Conservation (phyloP, 1,140 invertebrate species). For the Anastatus disparis region DNA sequence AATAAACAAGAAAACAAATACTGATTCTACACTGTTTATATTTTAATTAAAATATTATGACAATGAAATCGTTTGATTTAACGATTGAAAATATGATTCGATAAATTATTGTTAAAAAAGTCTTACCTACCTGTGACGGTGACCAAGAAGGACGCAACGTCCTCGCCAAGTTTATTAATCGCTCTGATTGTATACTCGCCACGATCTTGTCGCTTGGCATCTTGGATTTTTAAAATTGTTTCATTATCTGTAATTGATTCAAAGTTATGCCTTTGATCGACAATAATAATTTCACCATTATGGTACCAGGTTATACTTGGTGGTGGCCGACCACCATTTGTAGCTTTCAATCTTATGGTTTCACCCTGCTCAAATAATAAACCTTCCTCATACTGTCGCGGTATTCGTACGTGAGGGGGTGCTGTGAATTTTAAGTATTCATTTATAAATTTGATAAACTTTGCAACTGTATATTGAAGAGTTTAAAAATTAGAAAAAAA, state of each 20-base stretch:
- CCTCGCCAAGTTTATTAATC: conserved; percentile 84
- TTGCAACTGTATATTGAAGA: no score
- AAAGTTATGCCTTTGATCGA: conserved; percentile 75
- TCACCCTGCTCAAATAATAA: conserved; percentile 89
- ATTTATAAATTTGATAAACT: no score
- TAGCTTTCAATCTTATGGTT: conserved; percentile 87
- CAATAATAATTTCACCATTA: conserved; percentile 78
- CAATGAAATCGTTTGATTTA: no score
- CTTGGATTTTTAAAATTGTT: conserved; percentile 77
- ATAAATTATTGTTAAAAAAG: conserved; percentile 7
- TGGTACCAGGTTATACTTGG: conserved; percentile 88
- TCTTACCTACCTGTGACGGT: conserved; percentile 79
- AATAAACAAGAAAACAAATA: background rate
- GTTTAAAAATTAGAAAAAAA: no score
- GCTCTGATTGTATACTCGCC: conserved; percentile 88
- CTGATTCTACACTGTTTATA: background rate
- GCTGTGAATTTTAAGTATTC: conserved; percentile 65
- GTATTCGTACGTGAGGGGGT: conserved; percentile 80
- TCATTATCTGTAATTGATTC: conserved; percentile 74
- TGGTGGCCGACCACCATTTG: conserved; percentile 86
- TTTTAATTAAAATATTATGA: no score
- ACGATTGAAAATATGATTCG: background rate
- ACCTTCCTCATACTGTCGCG: conserved; percentile 87
- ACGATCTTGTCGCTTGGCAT: conserved; percentile 79
- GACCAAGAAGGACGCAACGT: conserved; percentile 81